These are phyloP conservation scores for Megalops atlanticus DNA, from an alignment of 2,113 vertebrate species.

Conservation along the genomic window DNA sequence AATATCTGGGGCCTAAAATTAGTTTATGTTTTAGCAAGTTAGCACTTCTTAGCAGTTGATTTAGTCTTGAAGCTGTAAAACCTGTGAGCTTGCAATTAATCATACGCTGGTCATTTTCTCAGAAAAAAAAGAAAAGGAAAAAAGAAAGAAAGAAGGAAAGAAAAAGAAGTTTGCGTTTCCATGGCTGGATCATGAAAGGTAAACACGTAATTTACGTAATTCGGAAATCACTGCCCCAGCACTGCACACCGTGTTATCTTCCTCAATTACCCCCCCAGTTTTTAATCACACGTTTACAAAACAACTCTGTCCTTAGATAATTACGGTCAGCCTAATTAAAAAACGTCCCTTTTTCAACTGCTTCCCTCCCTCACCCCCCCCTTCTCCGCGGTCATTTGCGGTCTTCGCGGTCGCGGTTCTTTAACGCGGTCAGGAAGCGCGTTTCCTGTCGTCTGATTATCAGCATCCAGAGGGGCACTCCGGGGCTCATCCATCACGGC, in stretches of 20 bases:
- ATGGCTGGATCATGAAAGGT: conserved; percentile 70
- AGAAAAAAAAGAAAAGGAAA: conserved; percentile 41
- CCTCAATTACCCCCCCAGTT: conserved; percentile 62
- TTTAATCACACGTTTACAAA: conserved; percentile 75
- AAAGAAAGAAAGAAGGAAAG: too few relatives aligned
- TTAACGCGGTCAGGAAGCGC: conserved; percentile 56
- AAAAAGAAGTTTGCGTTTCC: conserved; percentile 67
- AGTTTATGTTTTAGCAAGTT: conserved; percentile 89
- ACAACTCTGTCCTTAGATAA: conserved; percentile 69
- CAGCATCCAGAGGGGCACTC: conserved; percentile 58
- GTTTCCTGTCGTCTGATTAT: conserved; percentile 62
- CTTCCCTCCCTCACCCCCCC: conserved; percentile 28
- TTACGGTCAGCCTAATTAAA: conserved; percentile 70
- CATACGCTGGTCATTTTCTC: conserved; percentile 58
- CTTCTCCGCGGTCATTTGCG: conserved; percentile 45
- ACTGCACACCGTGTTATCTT: conserved; percentile 68
- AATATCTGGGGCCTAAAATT: conserved; percentile 84
- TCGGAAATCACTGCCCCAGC: conserved; percentile 75
- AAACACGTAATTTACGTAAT: conserved; percentile 76
- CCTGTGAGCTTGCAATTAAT: conserved; percentile 78
- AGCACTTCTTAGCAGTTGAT: conserved; percentile 82
- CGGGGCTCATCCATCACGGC: conserved; percentile 64
- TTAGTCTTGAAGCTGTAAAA: conserved; percentile 83
- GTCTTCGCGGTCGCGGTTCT: conserved; percentile 27
- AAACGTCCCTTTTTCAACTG: conserved; percentile 58